Conservation (phyloP, 2,113 vertebrate genomes). For the Oryzias celebensis region DNA sequence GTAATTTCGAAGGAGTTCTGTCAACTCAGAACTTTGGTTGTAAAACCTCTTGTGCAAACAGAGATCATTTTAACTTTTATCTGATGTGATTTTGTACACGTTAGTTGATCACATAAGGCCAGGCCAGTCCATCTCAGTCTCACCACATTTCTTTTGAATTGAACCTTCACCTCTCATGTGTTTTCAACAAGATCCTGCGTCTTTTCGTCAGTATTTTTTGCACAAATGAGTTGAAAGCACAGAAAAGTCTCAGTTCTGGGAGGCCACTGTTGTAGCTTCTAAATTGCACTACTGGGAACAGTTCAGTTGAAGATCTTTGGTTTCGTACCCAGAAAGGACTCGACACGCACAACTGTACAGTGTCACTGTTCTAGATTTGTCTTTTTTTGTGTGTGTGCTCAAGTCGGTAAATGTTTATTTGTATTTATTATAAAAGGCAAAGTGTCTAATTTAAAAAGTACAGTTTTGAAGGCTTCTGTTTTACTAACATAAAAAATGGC, state of each 20-base stretch:
- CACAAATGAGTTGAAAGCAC: conserved; percentile 62
- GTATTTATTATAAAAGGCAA: conserved; percentile 78
- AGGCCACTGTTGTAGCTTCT: conserved; percentile 57
- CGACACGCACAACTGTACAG: conserved; percentile 66
- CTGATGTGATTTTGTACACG: conserved; percentile 39
- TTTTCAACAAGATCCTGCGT: conserved; percentile 26
- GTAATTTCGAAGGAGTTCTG: too few relatives aligned
- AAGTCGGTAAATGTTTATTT: conserved; percentile 70
- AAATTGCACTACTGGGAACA: conserved; percentile 74
- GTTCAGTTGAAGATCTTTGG: conserved; percentile 53
- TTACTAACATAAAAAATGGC: conserved; percentile 49
- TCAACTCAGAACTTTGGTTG: too few relatives aligned
- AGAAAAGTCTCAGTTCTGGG: conserved; percentile 60
- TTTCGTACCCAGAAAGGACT: conserved; percentile 53
- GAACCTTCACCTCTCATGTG: conserved; percentile 23
- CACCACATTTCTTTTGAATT: conserved; percentile 36
- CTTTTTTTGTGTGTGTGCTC: conserved; percentile 60
- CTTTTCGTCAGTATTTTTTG: conserved; percentile 64
- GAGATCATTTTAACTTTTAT: background rate
- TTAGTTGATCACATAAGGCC: conserved; percentile 34
- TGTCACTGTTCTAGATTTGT: conserved; percentile 62
- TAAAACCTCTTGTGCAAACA: too few relatives aligned
- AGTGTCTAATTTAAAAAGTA: conserved; percentile 70
- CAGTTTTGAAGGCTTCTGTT: conserved; percentile 69
- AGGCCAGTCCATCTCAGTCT: conserved; percentile 28